Evolutionary conservation across 1,140 invertebrate genomes (phyloP).

Genomic region (Conopomorpha cramerella): DNA sequence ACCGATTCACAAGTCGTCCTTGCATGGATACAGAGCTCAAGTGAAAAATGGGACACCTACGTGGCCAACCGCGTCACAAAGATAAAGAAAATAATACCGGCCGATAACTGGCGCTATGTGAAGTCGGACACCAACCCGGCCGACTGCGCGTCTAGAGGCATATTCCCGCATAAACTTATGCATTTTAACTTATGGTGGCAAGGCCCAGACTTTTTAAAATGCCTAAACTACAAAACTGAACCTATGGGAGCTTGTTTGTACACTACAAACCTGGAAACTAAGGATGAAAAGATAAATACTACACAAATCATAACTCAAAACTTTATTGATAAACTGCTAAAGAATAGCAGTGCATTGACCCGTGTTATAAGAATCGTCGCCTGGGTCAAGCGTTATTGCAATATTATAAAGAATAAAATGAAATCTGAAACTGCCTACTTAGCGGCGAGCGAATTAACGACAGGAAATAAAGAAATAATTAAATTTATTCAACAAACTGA

Average conservation of each 20-base stretch:
- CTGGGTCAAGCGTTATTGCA: constrained; percentile 7
- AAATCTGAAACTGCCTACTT: constrained; percentile 5
- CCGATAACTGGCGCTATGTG: constrained; percentile 14
- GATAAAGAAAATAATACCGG: constrained; percentile 14
- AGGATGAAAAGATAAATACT: not conserved
- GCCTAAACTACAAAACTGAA: not conserved
- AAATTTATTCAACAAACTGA: constrained; percentile 1
- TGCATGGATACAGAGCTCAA: constrained; percentile 19
- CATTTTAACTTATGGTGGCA: constrained; percentile 12
- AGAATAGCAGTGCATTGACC: constrained; percentile 8
- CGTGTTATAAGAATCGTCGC: constrained; percentile 6
- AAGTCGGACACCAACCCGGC: constrained; percentile 18
- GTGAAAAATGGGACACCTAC: constrained; percentile 21
- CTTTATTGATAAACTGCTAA: constrained; percentile 2
- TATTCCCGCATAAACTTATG: constrained; percentile 7
- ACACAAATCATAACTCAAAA: not conserved
- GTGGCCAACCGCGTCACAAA: constrained; percentile 25
- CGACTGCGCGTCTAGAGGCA: constrained; percentile 11
- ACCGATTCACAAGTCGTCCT: constrained; percentile 22
- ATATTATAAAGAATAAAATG: constrained; percentile 2
- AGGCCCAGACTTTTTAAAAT: constrained; percentile 8
- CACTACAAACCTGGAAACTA: not conserved
- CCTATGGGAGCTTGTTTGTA: not conserved
- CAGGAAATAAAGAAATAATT: constrained; percentile 4
- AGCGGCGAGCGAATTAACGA: constrained; percentile 4